phyloP scores from a whole-genome alignment of 2,797 vertebrate species.

The Sylvia borin region DNA sequence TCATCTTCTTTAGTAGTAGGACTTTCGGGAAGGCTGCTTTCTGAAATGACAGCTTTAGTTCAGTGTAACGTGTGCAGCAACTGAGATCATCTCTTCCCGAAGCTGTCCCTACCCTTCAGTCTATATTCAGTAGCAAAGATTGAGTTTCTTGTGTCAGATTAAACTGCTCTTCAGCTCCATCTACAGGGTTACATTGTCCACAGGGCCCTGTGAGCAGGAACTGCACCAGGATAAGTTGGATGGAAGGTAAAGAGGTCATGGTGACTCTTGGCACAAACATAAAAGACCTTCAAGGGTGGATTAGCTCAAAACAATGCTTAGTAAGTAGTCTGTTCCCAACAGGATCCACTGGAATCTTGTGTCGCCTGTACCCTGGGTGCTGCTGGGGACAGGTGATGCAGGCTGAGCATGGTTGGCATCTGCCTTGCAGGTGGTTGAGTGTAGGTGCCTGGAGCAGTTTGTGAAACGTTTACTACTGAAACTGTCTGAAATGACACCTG shows the following conservation, averaged over 20 bases:
- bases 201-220: background rate
- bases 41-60: background rate
- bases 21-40: background rate
- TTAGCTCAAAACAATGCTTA: background rate
- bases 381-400: background rate
- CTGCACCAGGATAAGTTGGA: background rate
- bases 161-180: slow-evolving; percentile 57
- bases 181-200: background rate
- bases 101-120: background rate
- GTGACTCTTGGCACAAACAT: background rate
- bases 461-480: background rate
- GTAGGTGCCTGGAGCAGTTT: background rate
- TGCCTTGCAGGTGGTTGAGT: background rate
- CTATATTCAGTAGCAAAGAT: slow-evolving; percentile 57
- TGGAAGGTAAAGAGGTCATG: background rate
- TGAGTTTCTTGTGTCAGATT: slow-evolving; percentile 9
- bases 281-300: background rate
- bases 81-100: slow-evolving; percentile 8
- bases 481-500: background rate
- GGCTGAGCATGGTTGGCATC: background rate
- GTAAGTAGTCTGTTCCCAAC: background rate
- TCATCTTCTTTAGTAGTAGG: background rate
- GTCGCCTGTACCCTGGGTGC: background rate
- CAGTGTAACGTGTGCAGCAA: background rate
- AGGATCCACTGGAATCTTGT: background rate